Conservation (phyloP, 2,113 vertebrate genomes). For the Platysteira castanea region DNA sequence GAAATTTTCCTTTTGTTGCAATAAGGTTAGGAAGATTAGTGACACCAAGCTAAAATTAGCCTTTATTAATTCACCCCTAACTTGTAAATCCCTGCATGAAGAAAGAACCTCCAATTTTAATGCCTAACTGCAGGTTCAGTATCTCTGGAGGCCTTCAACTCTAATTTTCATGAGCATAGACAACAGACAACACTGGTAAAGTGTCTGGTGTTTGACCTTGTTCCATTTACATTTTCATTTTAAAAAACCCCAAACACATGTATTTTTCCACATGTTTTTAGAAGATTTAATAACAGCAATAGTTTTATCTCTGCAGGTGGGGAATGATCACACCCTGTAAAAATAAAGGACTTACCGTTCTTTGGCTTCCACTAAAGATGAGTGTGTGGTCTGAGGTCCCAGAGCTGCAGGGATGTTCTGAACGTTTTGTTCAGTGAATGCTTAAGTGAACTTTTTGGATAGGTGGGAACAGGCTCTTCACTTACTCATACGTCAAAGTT, state of each 20-base stretch:
- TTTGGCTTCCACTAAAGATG: background rate
- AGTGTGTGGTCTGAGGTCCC: constrained; percentile 52
- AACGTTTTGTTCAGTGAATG: background rate
- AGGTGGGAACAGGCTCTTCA: background rate
- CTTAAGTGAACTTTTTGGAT: background rate
- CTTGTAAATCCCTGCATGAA: background rate
- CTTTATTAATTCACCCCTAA: background rate
- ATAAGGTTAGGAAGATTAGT: background rate
- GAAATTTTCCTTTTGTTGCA: background rate
- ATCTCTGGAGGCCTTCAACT: background rate
- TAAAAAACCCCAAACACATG: background rate
- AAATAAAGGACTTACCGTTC: constrained; percentile 32
- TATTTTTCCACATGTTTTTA: background rate
- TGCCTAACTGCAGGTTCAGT: background rate
- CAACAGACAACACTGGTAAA: background rate
- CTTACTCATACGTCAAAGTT: background rate
- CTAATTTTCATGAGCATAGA: background rate
- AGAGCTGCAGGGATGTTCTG: constrained; percentile 20
- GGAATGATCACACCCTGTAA: constrained; percentile 27
- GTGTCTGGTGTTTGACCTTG: background rate
- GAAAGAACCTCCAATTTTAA: background rate
- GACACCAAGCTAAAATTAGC: background rate
- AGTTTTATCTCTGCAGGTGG: constrained; percentile 46
- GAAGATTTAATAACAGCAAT: background rate
- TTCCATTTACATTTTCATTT: background rate